Percentiles rank a stretch among this genome's conserved stretches.
Conservation (phyloP, 2,888 invertebrate genomes). For the Brachyptera putata region DNA sequence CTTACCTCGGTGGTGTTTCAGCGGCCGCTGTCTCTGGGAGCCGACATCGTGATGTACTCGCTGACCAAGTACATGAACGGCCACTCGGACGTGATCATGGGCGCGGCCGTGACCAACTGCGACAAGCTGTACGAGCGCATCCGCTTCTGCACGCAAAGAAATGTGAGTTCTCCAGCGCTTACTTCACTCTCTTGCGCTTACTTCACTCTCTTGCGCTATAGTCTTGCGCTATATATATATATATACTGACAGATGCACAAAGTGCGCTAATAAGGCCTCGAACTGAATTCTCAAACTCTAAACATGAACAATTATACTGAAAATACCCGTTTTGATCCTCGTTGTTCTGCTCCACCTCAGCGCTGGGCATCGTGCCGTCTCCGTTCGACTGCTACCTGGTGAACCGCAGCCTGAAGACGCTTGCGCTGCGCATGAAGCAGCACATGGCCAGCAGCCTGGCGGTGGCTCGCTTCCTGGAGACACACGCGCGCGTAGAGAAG, state of each 20-base stretch:
- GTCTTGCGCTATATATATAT: too few relatives aligned
- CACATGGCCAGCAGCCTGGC: constrained; percentile 74
- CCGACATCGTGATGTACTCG: constrained; percentile 88
- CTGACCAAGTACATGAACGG: constrained; percentile 98
- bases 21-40: constrained; percentile 85
- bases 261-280: too few relatives aligned
- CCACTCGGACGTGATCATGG: constrained; percentile 97
- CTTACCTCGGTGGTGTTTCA: too few relatives aligned
- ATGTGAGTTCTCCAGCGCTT: constrained; percentile 57
- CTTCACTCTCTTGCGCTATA: too few relatives aligned
- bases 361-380: constrained; percentile 89
- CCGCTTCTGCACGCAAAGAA: constrained; percentile 87
- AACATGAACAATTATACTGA: too few relatives aligned
- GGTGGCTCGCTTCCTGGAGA: constrained; percentile 77
- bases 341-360: too few relatives aligned
- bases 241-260: background rate
- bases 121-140: constrained; percentile 67
- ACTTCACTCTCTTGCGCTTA: too few relatives aligned
- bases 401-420: constrained; percentile 88
- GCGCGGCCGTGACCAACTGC: constrained; percentile 72
- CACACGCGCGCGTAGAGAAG: constrained; percentile 71
- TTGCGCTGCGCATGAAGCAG: constrained; percentile 85
- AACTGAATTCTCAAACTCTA: too few relatives aligned
- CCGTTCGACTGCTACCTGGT: constrained; percentile 95
- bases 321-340: too few relatives aligned